Base-by-base conservation (phyloP, 2,797 vertebrate genomes). In the Xiphorhynchus erythropygius region DNA sequence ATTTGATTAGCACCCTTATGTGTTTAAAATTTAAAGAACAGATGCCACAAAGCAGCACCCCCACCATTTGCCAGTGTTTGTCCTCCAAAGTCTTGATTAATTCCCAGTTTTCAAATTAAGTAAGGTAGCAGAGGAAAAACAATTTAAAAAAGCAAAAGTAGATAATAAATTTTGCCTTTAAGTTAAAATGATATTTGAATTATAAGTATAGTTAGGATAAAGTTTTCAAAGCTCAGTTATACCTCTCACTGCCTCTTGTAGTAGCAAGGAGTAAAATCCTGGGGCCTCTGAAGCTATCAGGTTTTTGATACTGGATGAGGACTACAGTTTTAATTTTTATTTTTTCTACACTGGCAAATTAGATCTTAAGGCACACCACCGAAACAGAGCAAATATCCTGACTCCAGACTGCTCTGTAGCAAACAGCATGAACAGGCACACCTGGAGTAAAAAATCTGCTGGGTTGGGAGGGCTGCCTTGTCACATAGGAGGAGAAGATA, bases 131-230 rank as follows among this genome's bases (percentile, higher is more conserved):
- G 19, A 8, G 10, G 6, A 16, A 15, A 8, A 37, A 7, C 24
- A 37, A 37, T 11, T 10, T 7, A 30, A 11, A 52, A 28, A 27
- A 2, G 3, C 18, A 21, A 32, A 3, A 32, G 15, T 0, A 56
- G 18, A 49, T 10, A 53, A 49, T 42, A 21, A 65, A 17, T 2
- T 73, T 93, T 77, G 13, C 18, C 50, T 87, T 84, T 59, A 68
- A 78, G 13, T 18, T 53, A 53, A 87, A 69, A 74, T 33, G 25
- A 13, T 15, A 1, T 55, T 91, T 2, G 22, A 35, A 35, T 35
- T 35, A 35, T 7, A 35, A 35, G 35, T 35, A 39, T 52, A 60
- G 8, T n/a, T 42, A 35, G 35, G 10, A 18, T 62, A 46, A 75
- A 35, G 12, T 71, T 81, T 84, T 64, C 2, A 2, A 60, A 53